Evolutionary conservation across 2,888 invertebrate species (phyloP).

Genomic region (Meganola albula): DNA sequence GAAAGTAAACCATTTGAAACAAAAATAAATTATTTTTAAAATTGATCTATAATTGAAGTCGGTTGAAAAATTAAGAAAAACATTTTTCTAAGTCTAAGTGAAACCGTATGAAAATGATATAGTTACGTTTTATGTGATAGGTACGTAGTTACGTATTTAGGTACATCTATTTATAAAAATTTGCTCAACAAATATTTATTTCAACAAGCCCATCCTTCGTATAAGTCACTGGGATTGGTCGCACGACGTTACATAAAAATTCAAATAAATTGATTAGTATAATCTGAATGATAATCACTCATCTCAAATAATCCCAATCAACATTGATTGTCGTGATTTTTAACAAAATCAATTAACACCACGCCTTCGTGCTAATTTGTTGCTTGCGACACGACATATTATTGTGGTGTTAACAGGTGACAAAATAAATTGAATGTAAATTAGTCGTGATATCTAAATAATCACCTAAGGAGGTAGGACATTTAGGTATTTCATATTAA

Average conservation of each 20-base stretch:
- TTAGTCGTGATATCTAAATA: conserved; percentile 59
- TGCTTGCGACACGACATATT: conserved; percentile 46
- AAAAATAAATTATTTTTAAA: too few species aligned
- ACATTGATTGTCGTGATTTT: conserved; percentile 22
- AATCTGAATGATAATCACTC: conserved; percentile 8
- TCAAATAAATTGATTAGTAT: conserved; percentile 11
- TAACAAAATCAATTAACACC: conserved; percentile 41
- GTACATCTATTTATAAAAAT: too few species aligned
- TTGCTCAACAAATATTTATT: too few species aligned
- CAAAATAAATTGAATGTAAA: too few species aligned
- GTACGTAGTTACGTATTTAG: too few species aligned
- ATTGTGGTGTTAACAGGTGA: conserved; percentile 45
- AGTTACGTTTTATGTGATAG: too few species aligned
- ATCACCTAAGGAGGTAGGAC: conserved; percentile 45
- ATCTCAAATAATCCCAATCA: conserved; percentile 4
- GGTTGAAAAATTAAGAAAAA: too few species aligned
- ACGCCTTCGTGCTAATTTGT: conserved; percentile 45
- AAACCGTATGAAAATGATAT: too few species aligned
- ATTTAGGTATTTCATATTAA: conserved; percentile 29
- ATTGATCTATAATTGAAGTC: too few species aligned
- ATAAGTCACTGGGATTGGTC: too few species aligned
- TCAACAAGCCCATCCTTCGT: conserved; percentile 3
- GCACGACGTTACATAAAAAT: conserved; percentile 6
- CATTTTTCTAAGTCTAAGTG: too few species aligned
- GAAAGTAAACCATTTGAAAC: too few species aligned